A percentile compares a stretch with the other conserved stretches of the same genome.
These are phyloP conservation scores for Apeira syringaria DNA, from an alignment of 2,888 invertebrate species.

Conservation along the genomic window DNA sequence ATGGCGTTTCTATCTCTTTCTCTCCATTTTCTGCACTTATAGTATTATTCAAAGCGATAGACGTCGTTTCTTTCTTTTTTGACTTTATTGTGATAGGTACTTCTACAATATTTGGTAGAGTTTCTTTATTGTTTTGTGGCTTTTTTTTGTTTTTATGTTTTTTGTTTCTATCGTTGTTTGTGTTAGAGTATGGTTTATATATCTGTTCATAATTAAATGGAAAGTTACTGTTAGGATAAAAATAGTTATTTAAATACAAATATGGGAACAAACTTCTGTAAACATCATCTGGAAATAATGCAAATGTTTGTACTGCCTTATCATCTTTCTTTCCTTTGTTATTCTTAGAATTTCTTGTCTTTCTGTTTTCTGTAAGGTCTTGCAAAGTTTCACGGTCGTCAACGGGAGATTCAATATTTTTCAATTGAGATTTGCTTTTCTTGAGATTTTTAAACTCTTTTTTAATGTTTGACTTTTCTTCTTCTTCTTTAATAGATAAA, in stretches of 20 bases:
- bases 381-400: constrained; percentile 23
- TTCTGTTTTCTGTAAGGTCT: constrained; percentile 32
- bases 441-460: not conserved
- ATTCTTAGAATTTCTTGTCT: constrained; percentile 31
- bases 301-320: not conserved
- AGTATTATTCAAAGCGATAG: constrained; percentile 19
- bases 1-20: constrained; percentile 24
- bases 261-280: constrained; percentile 22
- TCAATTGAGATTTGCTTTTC: constrained; percentile 4
- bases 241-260: constrained; percentile 25
- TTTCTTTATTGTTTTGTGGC: constrained; percentile 7
- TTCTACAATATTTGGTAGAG: constrained; percentile 6
- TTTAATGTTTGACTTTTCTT: not conserved
- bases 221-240: constrained; percentile 23
- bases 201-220: constrained; percentile 35
- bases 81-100: constrained; percentile 19
- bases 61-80: constrained; percentile 22
- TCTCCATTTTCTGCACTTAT: constrained; percentile 18
- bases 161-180: constrained; percentile 12
- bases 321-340: constrained; percentile 5
- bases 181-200: constrained; percentile 23
- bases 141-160: constrained; percentile 24
- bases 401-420: constrained; percentile 20
- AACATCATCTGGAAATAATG: constrained; percentile 18
- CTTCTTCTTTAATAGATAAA: not conserved